A percentile compares a stretch with the other conserved stretches of the same genome.
phyloP scores from a whole-genome alignment of 2,797 vertebrate species.

The Gambusia yucatana region DNA sequence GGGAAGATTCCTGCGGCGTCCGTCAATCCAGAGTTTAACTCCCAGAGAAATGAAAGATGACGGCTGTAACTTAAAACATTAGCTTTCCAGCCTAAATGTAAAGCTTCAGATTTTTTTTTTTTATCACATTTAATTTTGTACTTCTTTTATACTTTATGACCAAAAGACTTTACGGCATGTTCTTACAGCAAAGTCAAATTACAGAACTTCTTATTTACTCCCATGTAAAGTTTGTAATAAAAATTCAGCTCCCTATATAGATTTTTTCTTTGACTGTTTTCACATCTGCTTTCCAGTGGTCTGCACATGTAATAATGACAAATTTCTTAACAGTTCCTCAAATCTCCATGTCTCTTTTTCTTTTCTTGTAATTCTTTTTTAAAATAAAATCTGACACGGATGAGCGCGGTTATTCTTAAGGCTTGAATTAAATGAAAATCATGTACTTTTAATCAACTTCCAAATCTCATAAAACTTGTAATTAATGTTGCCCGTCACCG shows the following conservation, averaged over 20 bases:
- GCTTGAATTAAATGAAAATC: neutral
- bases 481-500: neutral
- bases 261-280: slow-evolving; percentile 1
- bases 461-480: neutral
- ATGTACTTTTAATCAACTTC: slow-evolving; percentile 19
- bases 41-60: neutral
- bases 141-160: neutral
- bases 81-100: neutral
- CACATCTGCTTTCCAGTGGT: slow-evolving; percentile 22
- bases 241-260: neutral
- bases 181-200: neutral
- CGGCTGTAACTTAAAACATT: neutral
- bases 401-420: neutral
- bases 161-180: neutral
- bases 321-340: slow-evolving; percentile 10
- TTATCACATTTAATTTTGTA: neutral
- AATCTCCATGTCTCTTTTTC: neutral
- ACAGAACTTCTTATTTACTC: neutral
- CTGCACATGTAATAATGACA: slow-evolving; percentile 10
- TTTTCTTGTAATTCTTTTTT: neutral
- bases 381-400: neutral
- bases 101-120: too few species aligned
- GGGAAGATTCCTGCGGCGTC: neutral
- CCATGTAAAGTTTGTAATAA: neutral
- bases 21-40: neutral